Evolutionary conservation across 1,140 invertebrate species (phyloP).

Genomic region (Drosophila equinoxialis): DNA sequence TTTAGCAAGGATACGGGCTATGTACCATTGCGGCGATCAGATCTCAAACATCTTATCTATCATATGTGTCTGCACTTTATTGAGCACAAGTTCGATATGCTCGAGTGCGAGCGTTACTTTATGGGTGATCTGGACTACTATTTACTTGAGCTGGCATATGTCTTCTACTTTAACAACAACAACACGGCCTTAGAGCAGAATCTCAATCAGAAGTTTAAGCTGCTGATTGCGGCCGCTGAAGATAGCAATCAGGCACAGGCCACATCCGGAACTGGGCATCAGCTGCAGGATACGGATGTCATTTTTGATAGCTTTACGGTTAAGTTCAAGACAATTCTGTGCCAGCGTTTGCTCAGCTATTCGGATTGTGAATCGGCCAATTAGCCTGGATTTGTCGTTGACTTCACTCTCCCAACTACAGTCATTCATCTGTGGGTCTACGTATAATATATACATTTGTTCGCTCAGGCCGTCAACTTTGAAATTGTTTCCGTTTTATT

Average conservation of each 20-base stretch:
- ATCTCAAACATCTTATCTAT: constrained; percentile 82
- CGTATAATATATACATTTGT: constrained; percentile 21
- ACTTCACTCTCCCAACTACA: neutral
- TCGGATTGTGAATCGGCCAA: constrained; percentile 64
- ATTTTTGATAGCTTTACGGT: constrained; percentile 80
- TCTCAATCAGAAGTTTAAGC: constrained; percentile 79
- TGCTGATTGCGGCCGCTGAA: constrained; percentile 61
- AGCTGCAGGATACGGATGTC: constrained; percentile 72
- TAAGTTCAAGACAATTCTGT: constrained; percentile 81
- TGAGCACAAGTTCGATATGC: constrained; percentile 69
- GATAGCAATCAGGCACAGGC: constrained; percentile 55
- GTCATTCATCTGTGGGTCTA: constrained; percentile 38
- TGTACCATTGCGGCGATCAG: constrained; percentile 74
- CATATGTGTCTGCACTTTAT: constrained; percentile 78
- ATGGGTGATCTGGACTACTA: constrained; percentile 81
- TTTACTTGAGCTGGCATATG: constrained; percentile 78
- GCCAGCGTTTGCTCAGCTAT: constrained; percentile 79
- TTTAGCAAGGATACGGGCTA: constrained; percentile 82
- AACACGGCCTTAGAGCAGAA: constrained; percentile 78
- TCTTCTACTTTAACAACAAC: constrained; percentile 82
- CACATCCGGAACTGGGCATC: constrained; percentile 20
- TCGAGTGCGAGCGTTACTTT: constrained; percentile 78
- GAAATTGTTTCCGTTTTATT: constrained; percentile 49
- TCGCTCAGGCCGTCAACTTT: constrained; percentile 42
- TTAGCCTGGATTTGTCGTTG: constrained; percentile 49